Percentiles rank a stretch among this genome's conserved stretches.
Conservation (phyloP, 2,888 invertebrate genomes). For the Scelioninae gen. 2 region DNA sequence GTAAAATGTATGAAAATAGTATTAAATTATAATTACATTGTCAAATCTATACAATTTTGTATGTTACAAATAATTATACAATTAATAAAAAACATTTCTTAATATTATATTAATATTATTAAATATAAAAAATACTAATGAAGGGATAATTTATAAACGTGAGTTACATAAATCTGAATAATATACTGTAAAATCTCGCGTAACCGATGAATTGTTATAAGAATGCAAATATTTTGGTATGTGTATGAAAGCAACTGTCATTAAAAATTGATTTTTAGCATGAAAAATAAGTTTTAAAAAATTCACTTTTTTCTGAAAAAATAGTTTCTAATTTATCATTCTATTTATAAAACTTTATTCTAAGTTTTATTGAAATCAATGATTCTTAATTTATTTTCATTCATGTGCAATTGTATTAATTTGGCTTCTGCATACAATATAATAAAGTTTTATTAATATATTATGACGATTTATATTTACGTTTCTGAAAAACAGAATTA, state of each 20-base stretch:
- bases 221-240: slow-evolving; percentile 34
- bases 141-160: slow-evolving; percentile 33
- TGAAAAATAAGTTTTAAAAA: slow-evolving; percentile 14
- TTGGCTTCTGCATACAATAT: not conserved
- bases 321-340: not conserved
- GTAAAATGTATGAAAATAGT: slow-evolving; percentile 54
- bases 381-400: not conserved
- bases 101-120: slow-evolving; percentile 48
- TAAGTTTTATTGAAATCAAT: not conserved
- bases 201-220: slow-evolving; percentile 26
- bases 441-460: slow-evolving; percentile 7
- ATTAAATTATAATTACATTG: slow-evolving; percentile 48
- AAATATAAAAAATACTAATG: slow-evolving; percentile 50
- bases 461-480: no score
- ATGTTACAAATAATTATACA: slow-evolving; percentile 56
- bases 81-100: slow-evolving; percentile 48
- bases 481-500: slow-evolving; percentile 8
- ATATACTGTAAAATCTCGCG: slow-evolving; percentile 32
- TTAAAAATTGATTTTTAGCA: slow-evolving; percentile 2
- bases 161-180: slow-evolving; percentile 32
- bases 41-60: slow-evolving; percentile 56
- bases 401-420: not conserved
- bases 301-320: not conserved
- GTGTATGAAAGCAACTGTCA: slow-evolving; percentile 12
- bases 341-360: not conserved